Percentiles rank a stretch among this genome's conserved stretches.
phyloP scores from a whole-genome alignment of 2,888 invertebrate species.

The Eremobia ochroleuca region DNA sequence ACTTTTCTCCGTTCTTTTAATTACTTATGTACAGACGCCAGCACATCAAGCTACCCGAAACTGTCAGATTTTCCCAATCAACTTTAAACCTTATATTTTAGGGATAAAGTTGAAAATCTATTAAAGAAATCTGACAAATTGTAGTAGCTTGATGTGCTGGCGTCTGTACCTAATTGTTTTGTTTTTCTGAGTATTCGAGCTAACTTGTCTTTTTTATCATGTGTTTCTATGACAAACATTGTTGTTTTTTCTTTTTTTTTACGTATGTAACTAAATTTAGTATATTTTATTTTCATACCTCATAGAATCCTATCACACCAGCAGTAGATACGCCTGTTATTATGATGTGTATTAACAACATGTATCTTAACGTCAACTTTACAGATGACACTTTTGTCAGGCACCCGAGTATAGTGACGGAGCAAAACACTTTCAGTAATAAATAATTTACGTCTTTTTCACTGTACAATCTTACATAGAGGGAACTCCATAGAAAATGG shows the following conservation, averaged over 20 bases:
- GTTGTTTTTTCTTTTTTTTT: neutral
- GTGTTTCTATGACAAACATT: neutral
- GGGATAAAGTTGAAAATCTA: too few species aligned
- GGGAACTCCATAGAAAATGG: conserved; percentile 79
- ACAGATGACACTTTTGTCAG: conserved; percentile 74
- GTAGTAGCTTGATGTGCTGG: too few species aligned
- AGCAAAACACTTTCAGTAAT: conserved; percentile 74
- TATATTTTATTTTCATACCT: conserved; percentile 58
- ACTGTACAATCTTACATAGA: conserved; percentile 79
- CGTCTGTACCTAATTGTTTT: neutral
- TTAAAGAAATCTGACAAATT: too few species aligned
- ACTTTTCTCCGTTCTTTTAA: neutral
- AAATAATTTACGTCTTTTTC: conserved; percentile 67
- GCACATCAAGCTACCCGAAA: too few species aligned
- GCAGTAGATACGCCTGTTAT: conserved; percentile 77
- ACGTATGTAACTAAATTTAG: neutral
- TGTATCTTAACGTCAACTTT: conserved; percentile 75
- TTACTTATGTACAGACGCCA: too few species aligned
- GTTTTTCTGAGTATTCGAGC: neutral
- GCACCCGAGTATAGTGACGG: conserved; percentile 72
- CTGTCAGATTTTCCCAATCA: too few species aligned
- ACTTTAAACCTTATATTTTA: too few species aligned
- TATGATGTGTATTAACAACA: conserved; percentile 77
- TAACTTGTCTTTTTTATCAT: neutral
- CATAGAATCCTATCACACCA: conserved; percentile 66